Conservation (phyloP, 1,140 invertebrate species). For the Capitella teleta region DNA sequence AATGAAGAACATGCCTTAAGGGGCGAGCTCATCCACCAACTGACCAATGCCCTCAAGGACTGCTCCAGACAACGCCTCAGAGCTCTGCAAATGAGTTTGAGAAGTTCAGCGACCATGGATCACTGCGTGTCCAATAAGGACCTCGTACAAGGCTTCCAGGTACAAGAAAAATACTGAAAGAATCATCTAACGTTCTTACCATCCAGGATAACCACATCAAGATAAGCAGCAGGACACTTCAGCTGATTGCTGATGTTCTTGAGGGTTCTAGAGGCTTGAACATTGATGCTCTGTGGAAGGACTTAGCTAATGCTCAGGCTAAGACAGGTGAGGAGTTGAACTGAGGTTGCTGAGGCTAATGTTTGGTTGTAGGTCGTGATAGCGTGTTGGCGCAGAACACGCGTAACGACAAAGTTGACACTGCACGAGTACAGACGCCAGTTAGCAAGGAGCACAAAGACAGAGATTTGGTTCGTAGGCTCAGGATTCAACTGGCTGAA, state of each 20-base stretch:
- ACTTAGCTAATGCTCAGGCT: constrained; percentile 20
- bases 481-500: constrained; percentile 19
- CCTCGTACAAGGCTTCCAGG: constrained; percentile 21
- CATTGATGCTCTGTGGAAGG: constrained; percentile 22
- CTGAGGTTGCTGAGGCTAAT: background rate
- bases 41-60: constrained; percentile 18
- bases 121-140: constrained; percentile 22
- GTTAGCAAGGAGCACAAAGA: constrained; percentile 22
- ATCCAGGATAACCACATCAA: constrained; percentile 23
- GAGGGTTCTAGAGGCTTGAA: constrained; percentile 23
- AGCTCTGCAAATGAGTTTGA: constrained; percentile 24
- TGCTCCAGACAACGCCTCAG: constrained; percentile 26
- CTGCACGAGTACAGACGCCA: constrained; percentile 6
- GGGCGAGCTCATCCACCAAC: constrained; percentile 5
- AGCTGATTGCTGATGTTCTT: constrained; percentile 20
- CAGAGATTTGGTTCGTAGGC: constrained; percentile 20
- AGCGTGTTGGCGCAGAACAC: constrained; percentile 23
- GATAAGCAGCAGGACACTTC: constrained; percentile 15
- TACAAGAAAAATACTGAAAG: background rate
- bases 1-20: too few relatives aligned
- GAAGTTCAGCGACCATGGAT: constrained; percentile 24
- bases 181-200: background rate
- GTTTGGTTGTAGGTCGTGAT: constrained; percentile 21
- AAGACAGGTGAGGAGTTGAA: constrained; percentile 18
- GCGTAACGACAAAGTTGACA: constrained; percentile 17